Base-by-base conservation (phyloP, 2,797 vertebrate species). In the Brachymystax lenok region DNA sequence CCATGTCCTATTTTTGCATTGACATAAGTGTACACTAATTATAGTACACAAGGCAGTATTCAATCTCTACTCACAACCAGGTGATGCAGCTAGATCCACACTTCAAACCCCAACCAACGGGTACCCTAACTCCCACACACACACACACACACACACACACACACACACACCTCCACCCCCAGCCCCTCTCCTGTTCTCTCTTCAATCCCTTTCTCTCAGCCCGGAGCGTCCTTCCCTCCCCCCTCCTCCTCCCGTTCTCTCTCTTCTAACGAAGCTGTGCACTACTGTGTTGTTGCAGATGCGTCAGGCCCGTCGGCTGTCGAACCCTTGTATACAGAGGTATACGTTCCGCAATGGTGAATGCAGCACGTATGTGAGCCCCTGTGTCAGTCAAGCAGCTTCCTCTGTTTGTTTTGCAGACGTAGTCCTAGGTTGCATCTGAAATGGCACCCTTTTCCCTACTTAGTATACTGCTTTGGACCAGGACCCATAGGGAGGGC, bases 261-360 rank as follows among this genome's bases (percentile, higher is more conserved):
- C 72, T 81, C 85, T 91, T 92, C 93, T 97, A 95, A 97, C 94
- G 90, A 89, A 94, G 94, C 92, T 96, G 93, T 96, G 94, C 87
- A 81, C 84, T 98, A 80, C 84, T 98, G 93, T 96, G 95, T 93
- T 91, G 81, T 97, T 98, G 91, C 97, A 99, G 97, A 95, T 98
- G 93, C 96, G 97, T 94, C 96, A 97, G 95, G 94, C 96, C 94
- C 95, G 97, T 88, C 91, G 97, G 93, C 95, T 98, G 94, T 99
- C 97, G 93, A 97, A 95, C 90, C 97, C 97, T 88, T 98, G 97
- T 97, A 95, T 98, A 95, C 96, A 95, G 96, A 97, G 96, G 96
- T 98, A 98, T 95, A 96, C 86, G 3, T 94, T 96, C 94, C 96
- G 94, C 95, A 92, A 93, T 92, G 94, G 95, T 91, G 96, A 95